Evolutionary conservation across 2,797 vertebrate species (phyloP).

Genomic region (Oreochromis grahami): DNA sequence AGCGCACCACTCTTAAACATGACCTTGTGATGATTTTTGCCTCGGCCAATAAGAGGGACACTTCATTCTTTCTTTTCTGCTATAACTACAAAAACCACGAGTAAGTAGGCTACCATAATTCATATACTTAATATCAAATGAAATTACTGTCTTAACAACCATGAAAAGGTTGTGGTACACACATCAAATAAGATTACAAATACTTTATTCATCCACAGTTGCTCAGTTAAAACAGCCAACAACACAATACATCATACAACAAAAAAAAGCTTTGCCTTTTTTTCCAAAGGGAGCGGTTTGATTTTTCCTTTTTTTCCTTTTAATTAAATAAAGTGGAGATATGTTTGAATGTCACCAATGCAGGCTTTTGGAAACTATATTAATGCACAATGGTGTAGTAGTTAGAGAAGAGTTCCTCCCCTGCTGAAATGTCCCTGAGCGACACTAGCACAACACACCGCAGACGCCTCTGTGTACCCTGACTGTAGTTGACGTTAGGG

Average conservation of each 20-base stretch:
- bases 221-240: not conserved
- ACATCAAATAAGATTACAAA: not conserved
- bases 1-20: not conserved
- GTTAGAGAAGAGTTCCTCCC: constrained; percentile 95
- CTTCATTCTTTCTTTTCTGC: not conserved
- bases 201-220: not conserved
- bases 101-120: not conserved
- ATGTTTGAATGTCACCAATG: not conserved
- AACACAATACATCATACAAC: not conserved
- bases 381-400: constrained; percentile 90
- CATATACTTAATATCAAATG: not conserved
- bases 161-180: not conserved
- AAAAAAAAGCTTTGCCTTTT: not conserved
- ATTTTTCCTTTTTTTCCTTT: not conserved
- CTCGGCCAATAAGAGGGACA: not conserved
- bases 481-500: constrained; percentile 87
- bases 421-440: constrained; percentile 82
- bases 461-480: constrained; percentile 69
- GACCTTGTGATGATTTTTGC: not conserved
- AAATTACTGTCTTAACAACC: not conserved
- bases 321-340: not conserved
- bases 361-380: not conserved
- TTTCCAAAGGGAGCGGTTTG: not conserved
- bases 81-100: not conserved
- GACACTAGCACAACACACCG: constrained; percentile 89